Base-by-base conservation (phyloP, 2,888 invertebrate species). In the Dyspetes luteomarginatus region DNA sequence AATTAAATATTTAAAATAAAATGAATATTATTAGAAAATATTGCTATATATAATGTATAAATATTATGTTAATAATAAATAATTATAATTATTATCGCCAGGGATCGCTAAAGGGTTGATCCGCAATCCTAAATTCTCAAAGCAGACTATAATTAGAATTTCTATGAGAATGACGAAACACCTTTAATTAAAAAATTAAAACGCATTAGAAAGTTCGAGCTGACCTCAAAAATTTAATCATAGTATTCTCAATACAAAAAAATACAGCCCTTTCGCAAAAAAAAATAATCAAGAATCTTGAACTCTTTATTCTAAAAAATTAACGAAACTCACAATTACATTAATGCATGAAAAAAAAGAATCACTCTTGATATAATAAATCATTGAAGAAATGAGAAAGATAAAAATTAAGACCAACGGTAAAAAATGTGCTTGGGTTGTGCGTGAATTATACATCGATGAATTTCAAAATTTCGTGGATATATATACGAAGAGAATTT, bases 381-480 rank as follows among this genome's bases (percentile, higher is more conserved):
- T 41, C 24, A 1, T 55, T 15, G 7, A 43, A 43, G 17, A 55
- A 55, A 36, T 24, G 41, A 24, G 24, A 3, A 5, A 17, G 52
- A 67, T 41, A 52, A 67, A 9, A 9, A 69, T 69, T 43, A 45
- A 28, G 56, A 28, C 15, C 28, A 28, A 56, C 17, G 43, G 43
- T 26, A n/a, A 58, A n/a, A n/a, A 45, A 19, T 9, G 17, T 45
- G 26, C 52, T 2, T 17, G 12, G 22, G 45, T 58, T 56, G 28
- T 1, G 17, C 28, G 12, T 36, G 26, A 1, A 43, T 36, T 36
- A 36, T 36, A 36, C 36, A 22, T 56, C 55, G 41, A 56, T 48
- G 22, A 58, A 58, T 43, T 56, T 19, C n/a, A 19, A 56, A 19
- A 7, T 41, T 28, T 48, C 64, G 48, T 26, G n/a, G 28, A 30